phyloP scores from a whole-genome alignment of 2,888 invertebrate species.

The Agrotis segetum region DNA sequence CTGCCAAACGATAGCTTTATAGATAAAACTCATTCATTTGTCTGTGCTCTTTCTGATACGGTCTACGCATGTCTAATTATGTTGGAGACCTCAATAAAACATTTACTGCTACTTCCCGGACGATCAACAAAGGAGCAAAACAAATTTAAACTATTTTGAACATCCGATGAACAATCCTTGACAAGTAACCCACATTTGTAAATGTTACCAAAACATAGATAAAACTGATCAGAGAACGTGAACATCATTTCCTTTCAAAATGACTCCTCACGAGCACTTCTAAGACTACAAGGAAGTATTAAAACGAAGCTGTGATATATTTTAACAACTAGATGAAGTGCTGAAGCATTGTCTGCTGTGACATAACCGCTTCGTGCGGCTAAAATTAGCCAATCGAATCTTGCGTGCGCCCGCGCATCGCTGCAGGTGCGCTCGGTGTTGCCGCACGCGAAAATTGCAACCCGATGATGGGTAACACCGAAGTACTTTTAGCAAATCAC shows the following conservation, averaged over 20 bases:
- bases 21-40: conserved; percentile 52
- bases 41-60: conserved; percentile 22
- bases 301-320: conserved; percentile 59
- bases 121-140: conserved; percentile 2
- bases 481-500: conserved; percentile 67
- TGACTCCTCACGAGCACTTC: not conserved
- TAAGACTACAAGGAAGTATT: conserved; percentile 64
- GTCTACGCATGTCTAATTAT: conserved; percentile 31
- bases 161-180: conserved; percentile 23
- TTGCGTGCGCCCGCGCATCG: conserved; percentile 82
- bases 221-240: conserved; percentile 15
- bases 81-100: conserved; percentile 15
- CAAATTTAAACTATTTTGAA: conserved; percentile 15
- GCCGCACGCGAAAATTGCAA: conserved; percentile 75
- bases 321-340: conserved; percentile 68
- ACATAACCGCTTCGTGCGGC: conserved; percentile 82
- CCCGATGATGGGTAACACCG: conserved; percentile 58
- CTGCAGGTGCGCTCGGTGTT: conserved; percentile 84
- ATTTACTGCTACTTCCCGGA: conserved; percentile 18
- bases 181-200: conserved; percentile 19
- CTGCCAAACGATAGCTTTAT: conserved; percentile 44
- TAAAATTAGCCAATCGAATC: conserved; percentile 84
- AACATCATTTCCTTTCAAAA: conserved; percentile 11
- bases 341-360: conserved; percentile 79
- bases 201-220: conserved; percentile 14